phyloP scores from a whole-genome alignment of 1,140 invertebrate genomes.

The Zophobas atratus region DNA sequence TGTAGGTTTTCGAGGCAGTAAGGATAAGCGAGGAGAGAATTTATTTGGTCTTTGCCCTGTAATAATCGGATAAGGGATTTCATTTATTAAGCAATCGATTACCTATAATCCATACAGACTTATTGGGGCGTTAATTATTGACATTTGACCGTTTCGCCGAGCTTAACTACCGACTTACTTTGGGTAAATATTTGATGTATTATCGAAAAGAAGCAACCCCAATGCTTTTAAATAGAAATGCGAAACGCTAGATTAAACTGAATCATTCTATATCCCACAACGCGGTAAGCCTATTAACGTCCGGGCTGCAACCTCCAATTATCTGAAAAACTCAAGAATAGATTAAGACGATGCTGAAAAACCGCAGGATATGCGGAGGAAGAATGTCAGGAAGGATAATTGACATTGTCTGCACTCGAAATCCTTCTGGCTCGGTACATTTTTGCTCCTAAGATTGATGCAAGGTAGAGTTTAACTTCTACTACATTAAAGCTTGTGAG shows the following conservation, averaged over 20 bases:
- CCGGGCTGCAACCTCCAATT: slow-evolving; percentile 33
- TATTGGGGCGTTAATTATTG: slow-evolving; percentile 56
- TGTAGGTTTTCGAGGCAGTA: slow-evolving; percentile 54
- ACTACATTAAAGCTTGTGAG: no score
- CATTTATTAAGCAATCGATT: slow-evolving; percentile 62
- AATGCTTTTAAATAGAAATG: slow-evolving; percentile 22
- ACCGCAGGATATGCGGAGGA: slow-evolving; percentile 23
- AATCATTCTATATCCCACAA: slow-evolving; percentile 35
- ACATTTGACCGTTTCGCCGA: slow-evolving; percentile 51
- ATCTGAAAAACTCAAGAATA: slow-evolving; percentile 43
- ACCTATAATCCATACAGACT: slow-evolving; percentile 58
- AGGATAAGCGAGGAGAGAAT: slow-evolving; percentile 53
- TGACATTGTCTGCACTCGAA: slow-evolving; percentile 26
- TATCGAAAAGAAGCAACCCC: slow-evolving; percentile 28
- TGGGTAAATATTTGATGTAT: slow-evolving; percentile 46
- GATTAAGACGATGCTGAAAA: slow-evolving; percentile 37
- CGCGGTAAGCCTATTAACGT: slow-evolving; percentile 32
- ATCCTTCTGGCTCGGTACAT: background rate
- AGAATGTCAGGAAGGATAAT: slow-evolving; percentile 24
- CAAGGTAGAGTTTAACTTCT: no score
- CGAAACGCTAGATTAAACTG: slow-evolving; percentile 40
- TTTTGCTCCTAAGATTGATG: no score
- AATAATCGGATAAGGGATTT: slow-evolving; percentile 62
- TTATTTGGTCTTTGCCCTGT: slow-evolving; percentile 60
- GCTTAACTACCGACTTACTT: slow-evolving; percentile 43